Percentiles rank a stretch among this genome's conserved stretches.
phyloP scores from a whole-genome alignment of 2,888 invertebrate species.

The Corbicula japonica region DNA sequence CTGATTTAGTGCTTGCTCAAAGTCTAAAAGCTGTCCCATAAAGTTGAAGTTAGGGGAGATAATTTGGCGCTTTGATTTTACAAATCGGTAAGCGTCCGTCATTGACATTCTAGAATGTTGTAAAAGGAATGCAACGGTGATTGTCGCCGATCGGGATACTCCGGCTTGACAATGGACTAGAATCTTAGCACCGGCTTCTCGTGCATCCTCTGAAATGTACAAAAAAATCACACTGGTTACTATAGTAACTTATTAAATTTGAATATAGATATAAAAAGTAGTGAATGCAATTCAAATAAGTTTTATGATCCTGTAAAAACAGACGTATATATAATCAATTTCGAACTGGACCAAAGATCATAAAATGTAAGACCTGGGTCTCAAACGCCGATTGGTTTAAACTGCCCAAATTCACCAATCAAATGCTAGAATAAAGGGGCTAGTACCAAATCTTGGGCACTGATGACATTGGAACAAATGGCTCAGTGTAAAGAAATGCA shows the following conservation, averaged over 20 bases:
- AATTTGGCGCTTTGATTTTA: constrained; percentile 94
- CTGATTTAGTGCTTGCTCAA: constrained; percentile 89
- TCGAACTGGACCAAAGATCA: too few species aligned
- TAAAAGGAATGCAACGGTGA: constrained; percentile 98
- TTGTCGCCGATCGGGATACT: constrained; percentile 96
- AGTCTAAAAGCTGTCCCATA: constrained; percentile 95
- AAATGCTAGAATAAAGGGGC: too few species aligned
- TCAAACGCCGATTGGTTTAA: too few species aligned
- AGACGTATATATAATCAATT: too few species aligned
- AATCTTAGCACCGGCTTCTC: constrained; percentile 91
- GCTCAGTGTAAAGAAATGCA: too few species aligned
- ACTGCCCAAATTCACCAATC: too few species aligned
- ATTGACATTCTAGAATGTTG: constrained; percentile 92
- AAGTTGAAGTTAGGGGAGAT: constrained; percentile 98
- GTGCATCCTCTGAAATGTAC: constrained; percentile 90
- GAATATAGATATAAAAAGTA: too few species aligned
- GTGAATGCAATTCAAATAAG: too few species aligned
- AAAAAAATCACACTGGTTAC: constrained; percentile 25
- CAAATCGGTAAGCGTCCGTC: constrained; percentile 95
- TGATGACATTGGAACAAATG: too few species aligned
- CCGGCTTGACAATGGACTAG: constrained; percentile 98
- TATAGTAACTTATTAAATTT: background rate
- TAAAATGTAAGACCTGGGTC: too few species aligned
- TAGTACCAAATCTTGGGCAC: too few species aligned
- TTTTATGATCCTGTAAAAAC: too few species aligned